A percentile compares a stretch with the other conserved stretches of the same genome.
These are phyloP conservation scores for Xenopus petersii DNA, from an alignment of 2,797 vertebrate genomes.

Conservation along the genomic window DNA sequence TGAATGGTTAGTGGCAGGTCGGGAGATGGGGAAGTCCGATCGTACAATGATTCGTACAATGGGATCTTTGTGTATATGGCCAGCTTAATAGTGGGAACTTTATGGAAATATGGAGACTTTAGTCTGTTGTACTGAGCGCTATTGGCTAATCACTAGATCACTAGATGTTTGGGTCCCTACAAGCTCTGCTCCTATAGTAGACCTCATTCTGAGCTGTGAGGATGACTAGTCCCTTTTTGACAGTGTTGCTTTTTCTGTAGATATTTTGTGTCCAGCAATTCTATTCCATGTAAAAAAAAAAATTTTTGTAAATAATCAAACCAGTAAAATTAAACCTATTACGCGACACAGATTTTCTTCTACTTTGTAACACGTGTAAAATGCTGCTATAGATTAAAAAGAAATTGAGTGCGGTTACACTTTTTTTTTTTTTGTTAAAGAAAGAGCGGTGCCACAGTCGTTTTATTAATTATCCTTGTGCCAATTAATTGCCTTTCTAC, in stretches of 20 bases:
- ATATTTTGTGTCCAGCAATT: slow-evolving; percentile 31
- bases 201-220: too few species aligned
- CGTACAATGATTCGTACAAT: too few species aligned
- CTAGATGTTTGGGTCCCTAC: too few species aligned
- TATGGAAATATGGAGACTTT: too few species aligned
- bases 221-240: too few species aligned
- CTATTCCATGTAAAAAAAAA: slow-evolving; percentile 43
- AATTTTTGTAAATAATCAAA: slow-evolving; percentile 65
- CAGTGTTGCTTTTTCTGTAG: slow-evolving; percentile 20
- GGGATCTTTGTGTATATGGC: too few species aligned
- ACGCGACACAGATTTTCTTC: slow-evolving; percentile 64
- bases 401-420: slow-evolving; percentile 66
- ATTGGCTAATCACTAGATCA: too few species aligned
- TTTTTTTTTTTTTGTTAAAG: slow-evolving; percentile 55
- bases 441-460: slow-evolving; percentile 61
- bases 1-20: too few species aligned
- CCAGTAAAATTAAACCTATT: slow-evolving; percentile 66
- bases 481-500: slow-evolving; percentile 57
- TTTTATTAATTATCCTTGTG: slow-evolving; percentile 59
- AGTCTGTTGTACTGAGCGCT: too few species aligned
- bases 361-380: slow-evolving; percentile 68
- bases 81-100: too few species aligned
- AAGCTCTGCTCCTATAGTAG: too few species aligned
- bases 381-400: slow-evolving; percentile 71
- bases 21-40: too few species aligned